A percentile compares a stretch with the other conserved stretches of the same genome.
Conservation (phyloP, 2,113 vertebrate genomes). For the Merops nubicus region DNA sequence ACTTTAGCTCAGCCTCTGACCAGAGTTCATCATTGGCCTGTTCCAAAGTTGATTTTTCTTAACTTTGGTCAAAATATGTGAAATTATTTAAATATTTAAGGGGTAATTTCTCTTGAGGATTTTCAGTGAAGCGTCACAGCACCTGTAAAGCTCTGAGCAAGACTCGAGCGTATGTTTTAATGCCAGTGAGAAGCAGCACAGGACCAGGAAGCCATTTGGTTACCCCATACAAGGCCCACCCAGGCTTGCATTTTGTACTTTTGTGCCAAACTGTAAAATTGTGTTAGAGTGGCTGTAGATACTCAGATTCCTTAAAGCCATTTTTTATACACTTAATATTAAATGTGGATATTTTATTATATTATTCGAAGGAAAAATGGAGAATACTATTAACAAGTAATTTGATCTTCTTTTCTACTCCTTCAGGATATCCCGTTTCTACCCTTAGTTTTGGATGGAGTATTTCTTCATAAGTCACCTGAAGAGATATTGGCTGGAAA, state of each 20-base stretch:
- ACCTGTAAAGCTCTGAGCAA: neutral
- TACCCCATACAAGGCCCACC: neutral
- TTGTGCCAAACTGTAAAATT: neutral
- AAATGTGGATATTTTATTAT: neutral
- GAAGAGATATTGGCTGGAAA: constrained; percentile 75
- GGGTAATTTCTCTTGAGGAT: neutral
- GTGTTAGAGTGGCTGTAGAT: neutral
- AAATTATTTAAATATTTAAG: too few species aligned
- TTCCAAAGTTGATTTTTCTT: neutral
- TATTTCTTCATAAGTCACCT: constrained; percentile 74
- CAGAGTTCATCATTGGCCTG: neutral
- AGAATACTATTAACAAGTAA: neutral
- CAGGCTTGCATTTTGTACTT: neutral
- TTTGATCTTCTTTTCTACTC: neutral
- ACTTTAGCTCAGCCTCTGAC: neutral
- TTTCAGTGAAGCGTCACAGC: neutral
- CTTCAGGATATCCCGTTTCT: constrained; percentile 14
- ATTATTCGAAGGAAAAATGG: neutral
- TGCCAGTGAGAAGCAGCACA: neutral
- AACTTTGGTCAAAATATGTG: neutral
- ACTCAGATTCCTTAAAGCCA: neutral
- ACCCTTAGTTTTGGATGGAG: constrained; percentile 77
- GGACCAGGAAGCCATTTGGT: neutral
- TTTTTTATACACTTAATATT: neutral
- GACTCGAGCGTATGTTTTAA: neutral